Conservation (phyloP, 2,113 vertebrate genomes). For the Cyprinodon brontotheroides region DNA sequence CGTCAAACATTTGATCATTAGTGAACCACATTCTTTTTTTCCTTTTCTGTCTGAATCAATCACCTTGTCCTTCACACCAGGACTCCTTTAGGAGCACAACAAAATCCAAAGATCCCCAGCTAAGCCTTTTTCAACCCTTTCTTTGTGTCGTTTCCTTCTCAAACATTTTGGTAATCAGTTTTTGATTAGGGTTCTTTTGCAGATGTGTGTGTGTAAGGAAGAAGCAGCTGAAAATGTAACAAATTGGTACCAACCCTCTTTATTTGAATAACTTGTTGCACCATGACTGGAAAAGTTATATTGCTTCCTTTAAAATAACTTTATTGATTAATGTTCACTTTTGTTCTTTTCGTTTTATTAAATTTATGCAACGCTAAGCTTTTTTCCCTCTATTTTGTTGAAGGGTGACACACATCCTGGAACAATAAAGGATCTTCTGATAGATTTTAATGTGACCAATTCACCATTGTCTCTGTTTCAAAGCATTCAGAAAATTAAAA, state of each 20-base stretch:
- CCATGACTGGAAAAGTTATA: neutral
- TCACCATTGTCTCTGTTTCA: neutral
- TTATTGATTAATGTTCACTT: neutral
- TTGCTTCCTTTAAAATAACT: neutral
- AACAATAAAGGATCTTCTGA: no score
- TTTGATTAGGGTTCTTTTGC: neutral
- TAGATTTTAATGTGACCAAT: no score
- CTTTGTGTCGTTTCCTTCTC: constrained; percentile 30
- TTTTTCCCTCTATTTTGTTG: no score
- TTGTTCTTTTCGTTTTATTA: no score
- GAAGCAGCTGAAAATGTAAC: neutral
- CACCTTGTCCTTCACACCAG: constrained; percentile 50
- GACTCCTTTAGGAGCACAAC: constrained; percentile 35
- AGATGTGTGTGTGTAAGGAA: neutral
- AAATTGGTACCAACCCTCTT: neutral
- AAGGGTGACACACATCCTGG: no score
- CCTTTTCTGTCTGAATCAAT: constrained; percentile 29
- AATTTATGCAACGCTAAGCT: no score
- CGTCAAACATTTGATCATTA: constrained; percentile 74
- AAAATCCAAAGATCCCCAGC: constrained; percentile 39
- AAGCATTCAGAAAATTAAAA: neutral
- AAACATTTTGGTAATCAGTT: constrained; percentile 28
- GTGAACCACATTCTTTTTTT: constrained; percentile 51
- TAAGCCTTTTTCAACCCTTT: constrained; percentile 6
- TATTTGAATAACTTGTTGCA: neutral